phyloP scores from a whole-genome alignment of 2,888 invertebrate genomes.

The Andrena marginata region DNA sequence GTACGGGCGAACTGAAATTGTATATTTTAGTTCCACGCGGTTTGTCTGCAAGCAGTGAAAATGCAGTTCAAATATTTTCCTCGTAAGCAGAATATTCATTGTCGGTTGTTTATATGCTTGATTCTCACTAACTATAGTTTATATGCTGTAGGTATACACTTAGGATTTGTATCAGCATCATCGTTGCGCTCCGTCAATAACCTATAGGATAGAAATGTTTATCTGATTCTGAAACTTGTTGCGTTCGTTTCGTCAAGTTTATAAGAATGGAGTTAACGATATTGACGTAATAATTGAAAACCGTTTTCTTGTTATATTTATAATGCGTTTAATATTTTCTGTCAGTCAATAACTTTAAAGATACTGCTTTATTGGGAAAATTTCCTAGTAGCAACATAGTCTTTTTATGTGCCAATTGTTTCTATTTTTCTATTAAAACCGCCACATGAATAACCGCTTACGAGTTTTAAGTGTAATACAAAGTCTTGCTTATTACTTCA shows the following conservation, averaged over 20 bases:
- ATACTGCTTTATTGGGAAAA: too few relatives aligned
- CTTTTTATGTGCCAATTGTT: too few relatives aligned
- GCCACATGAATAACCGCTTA: too few relatives aligned
- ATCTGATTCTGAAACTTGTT: slow-evolving; percentile 24
- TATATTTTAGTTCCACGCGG: not conserved
- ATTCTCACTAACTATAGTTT: slow-evolving; percentile 15
- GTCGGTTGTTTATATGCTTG: not conserved
- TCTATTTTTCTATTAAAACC: too few relatives aligned
- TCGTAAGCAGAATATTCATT: slow-evolving; percentile 34
- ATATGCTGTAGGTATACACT: slow-evolving; percentile 8
- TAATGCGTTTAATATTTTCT: not conserved
- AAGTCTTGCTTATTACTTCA: too few relatives aligned
- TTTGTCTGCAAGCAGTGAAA: not conserved
- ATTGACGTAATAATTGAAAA: not conserved
- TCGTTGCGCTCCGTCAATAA: slow-evolving; percentile 1
- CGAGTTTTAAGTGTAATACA: too few relatives aligned
- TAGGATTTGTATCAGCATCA: slow-evolving; percentile 13
- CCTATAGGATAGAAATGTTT: slow-evolving; percentile 14
- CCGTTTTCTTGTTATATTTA: not conserved
- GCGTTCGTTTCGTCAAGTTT: slow-evolving; percentile 14
- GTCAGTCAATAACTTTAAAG: not conserved
- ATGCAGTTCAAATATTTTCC: slow-evolving; percentile 33
- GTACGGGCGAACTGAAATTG: not conserved
- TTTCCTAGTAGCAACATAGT: too few relatives aligned
- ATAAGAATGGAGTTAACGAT: not conserved